These are phyloP conservation scores for Desmophyllum pertusum DNA, from an alignment of 92 coral and sea anemone genomes.

Conservation along the genomic window DNA sequence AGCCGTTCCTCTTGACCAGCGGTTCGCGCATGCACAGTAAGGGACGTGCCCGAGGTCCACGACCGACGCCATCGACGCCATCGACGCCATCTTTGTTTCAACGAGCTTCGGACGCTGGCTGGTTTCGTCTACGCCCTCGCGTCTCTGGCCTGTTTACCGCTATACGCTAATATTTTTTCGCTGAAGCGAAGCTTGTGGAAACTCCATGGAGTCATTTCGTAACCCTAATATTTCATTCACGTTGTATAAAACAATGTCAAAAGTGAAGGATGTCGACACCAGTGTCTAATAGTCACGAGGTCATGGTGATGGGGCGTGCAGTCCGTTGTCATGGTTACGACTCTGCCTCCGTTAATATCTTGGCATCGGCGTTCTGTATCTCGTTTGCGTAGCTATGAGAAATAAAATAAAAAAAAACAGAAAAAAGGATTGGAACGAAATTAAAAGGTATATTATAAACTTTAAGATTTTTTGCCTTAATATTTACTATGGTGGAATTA, in stretches of 20 bases:
- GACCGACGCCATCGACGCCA: background rate
- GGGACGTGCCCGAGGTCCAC: background rate
- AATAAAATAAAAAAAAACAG: background rate
- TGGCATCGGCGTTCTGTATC: slow-evolving; percentile 98
- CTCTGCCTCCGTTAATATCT: slow-evolving; percentile 56
- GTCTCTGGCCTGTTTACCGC: background rate
- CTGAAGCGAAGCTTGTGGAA: background rate
- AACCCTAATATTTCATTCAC: background rate
- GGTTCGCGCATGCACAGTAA: background rate
- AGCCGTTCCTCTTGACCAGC: background rate
- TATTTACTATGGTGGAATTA: no score
- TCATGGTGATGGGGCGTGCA: background rate
- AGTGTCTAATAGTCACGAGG: background rate
- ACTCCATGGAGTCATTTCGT: no score
- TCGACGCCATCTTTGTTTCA: background rate
- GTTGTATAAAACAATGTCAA: background rate
- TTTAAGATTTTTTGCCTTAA: no score
- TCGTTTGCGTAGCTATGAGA: slow-evolving; percentile 77
- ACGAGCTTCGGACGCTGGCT: background rate
- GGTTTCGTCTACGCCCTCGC: background rate
- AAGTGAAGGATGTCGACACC: background rate
- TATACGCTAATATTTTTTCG: background rate
- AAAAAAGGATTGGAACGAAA: background rate
- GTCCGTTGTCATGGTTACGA: background rate
- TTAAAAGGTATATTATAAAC: background rate